phyloP scores from a whole-genome alignment of 2,888 invertebrate species.

The Caenorhabditis sp. region DNA sequence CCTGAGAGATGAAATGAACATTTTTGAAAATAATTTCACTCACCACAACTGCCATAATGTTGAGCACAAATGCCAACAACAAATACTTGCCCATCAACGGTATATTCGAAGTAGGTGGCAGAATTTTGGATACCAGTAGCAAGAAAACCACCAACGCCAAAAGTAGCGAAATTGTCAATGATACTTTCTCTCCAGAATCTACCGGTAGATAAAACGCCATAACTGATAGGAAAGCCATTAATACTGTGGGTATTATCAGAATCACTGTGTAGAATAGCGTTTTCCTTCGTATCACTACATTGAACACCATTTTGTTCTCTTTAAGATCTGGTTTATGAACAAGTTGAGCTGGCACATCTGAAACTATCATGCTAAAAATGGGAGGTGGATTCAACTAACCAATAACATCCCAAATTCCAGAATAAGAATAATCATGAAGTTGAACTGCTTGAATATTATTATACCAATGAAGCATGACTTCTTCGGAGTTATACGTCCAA shows the following conservation, averaged over 20 bases:
- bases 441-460: constrained; percentile 79
- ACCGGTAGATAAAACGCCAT: constrained; percentile 95
- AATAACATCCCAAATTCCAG: constrained; percentile 97
- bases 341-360: constrained; percentile 72
- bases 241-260: constrained; percentile 95
- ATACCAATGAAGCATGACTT: constrained; percentile 81
- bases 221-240: constrained; percentile 93
- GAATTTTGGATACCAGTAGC: constrained; percentile 94
- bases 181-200: constrained; percentile 86
- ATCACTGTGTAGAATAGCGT: constrained; percentile 99
- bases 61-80: constrained; percentile 97
- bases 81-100: constrained; percentile 99
- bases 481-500: constrained; percentile 87
- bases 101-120: constrained; percentile 95
- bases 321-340: constrained; percentile 51
- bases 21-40: neutral
- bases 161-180: constrained; percentile 84
- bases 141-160: constrained; percentile 99
- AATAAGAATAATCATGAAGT: constrained; percentile 94
- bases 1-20: too few relatives aligned
- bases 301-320: constrained; percentile 67
- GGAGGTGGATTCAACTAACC: constrained; percentile 76
- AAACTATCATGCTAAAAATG: neutral
- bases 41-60: constrained; percentile 98
- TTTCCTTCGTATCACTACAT: constrained; percentile 75